phyloP scores from a whole-genome alignment of 2,797 vertebrate genomes.

The Liasis olivaceus region DNA sequence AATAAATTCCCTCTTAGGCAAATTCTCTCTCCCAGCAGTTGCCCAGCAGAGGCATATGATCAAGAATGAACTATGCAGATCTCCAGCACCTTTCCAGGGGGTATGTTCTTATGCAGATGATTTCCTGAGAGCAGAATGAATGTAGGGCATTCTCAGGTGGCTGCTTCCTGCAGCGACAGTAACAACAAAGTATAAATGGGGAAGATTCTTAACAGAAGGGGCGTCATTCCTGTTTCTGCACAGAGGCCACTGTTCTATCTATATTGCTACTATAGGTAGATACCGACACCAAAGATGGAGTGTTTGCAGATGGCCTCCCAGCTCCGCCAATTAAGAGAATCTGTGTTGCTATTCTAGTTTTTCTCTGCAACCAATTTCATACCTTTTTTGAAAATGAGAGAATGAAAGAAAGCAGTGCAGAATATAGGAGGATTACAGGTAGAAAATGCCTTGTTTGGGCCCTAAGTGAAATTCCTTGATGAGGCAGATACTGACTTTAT shows the following conservation, averaged over 20 bases:
- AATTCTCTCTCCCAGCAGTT: neutral
- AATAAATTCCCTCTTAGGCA: constrained; percentile 1
- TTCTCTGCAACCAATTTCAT: neutral
- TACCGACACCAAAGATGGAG: neutral
- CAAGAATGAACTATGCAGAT: neutral
- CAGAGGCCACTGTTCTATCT: neutral
- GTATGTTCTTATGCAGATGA: neutral
- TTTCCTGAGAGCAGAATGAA: neutral
- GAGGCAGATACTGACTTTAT: neutral
- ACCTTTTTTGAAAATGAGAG: neutral
- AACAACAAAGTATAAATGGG: neutral
- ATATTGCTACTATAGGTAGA: neutral
- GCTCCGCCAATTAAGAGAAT: neutral
- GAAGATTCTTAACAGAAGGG: neutral
- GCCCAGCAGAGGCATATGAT: neutral
- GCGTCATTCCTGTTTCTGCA: neutral
- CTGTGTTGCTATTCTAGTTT: neutral
- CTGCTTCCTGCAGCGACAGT: neutral
- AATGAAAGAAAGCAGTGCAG: neutral
- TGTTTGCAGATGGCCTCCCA: neutral
- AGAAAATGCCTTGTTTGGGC: neutral
- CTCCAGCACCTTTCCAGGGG: neutral
- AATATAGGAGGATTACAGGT: neutral
- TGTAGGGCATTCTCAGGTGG: neutral
- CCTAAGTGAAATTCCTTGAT: neutral